Evolutionary conservation across 1,140 invertebrate species (phyloP).

Genomic region (Pygmarrhopalites habei): DNA sequence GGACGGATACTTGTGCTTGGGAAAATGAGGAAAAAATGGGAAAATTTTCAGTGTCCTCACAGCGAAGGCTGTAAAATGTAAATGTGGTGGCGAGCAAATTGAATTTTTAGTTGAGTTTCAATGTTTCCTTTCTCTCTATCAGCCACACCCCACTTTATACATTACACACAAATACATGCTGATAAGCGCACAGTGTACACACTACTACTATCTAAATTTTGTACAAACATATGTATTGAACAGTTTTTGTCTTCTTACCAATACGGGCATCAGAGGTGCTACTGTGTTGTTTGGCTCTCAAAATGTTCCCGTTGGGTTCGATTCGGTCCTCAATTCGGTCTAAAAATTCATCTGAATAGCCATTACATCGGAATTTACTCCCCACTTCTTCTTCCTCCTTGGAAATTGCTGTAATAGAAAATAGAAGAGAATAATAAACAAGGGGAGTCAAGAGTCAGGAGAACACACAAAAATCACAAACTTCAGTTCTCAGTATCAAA

Average conservation of each 20-base stretch:
- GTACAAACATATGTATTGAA: too few relatives aligned
- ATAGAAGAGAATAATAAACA: constrained; percentile 27
- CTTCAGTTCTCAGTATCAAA: too few relatives aligned
- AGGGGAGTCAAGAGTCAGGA: not conserved
- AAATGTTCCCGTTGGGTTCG: constrained; percentile 72
- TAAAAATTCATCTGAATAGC: constrained; percentile 83
- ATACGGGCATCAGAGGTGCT: constrained; percentile 38
- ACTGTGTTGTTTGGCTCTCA: constrained; percentile 41
- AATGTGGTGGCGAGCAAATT: constrained; percentile 29
- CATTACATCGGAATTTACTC: constrained; percentile 69
- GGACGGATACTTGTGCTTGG: constrained; percentile 2
- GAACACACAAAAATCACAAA: too few relatives aligned
- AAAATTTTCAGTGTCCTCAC: constrained; percentile 22
- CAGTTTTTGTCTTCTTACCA: constrained; percentile 37
- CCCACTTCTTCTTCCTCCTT: constrained; percentile 64
- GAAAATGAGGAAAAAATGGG: constrained; percentile 15
- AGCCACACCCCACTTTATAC: not conserved
- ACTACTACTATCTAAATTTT: too few relatives aligned
- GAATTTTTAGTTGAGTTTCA: constrained; percentile 26
- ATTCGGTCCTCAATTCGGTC: constrained; percentile 78
- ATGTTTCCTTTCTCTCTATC: constrained; percentile 1
- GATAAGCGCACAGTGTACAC: too few relatives aligned
- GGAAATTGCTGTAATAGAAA: constrained; percentile 58
- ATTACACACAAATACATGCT: too few relatives aligned
- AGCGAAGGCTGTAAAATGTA: constrained; percentile 16